phyloP scores from a whole-genome alignment of 2,113 vertebrate species.

The Columba janthina region DNA sequence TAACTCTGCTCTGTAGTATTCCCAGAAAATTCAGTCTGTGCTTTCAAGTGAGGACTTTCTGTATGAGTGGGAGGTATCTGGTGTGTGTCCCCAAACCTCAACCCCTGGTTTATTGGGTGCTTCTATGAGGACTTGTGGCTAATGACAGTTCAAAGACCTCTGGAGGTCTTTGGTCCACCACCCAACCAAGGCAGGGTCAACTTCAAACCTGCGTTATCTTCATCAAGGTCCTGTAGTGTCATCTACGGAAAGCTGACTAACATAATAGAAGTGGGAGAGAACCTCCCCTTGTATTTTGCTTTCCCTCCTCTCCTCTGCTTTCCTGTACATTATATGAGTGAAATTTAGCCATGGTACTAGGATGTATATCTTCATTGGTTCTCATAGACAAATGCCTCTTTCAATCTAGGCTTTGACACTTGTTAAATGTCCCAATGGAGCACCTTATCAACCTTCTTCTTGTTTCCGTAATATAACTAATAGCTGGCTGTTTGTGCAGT shows the following conservation, averaged over 20 bases:
- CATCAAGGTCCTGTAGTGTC: neutral
- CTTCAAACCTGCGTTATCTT: neutral
- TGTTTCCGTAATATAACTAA: neutral
- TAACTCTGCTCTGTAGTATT: neutral
- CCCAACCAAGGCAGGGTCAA: neutral
- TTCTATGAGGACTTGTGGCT: neutral
- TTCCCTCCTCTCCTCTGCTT: neutral
- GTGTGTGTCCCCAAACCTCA: neutral
- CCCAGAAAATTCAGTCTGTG: neutral
- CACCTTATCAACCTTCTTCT: neutral
- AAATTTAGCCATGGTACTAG: neutral
- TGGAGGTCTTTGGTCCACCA: neutral
- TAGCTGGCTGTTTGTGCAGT: neutral
- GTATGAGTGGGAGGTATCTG: too few species aligned
- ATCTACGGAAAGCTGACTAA: neutral
- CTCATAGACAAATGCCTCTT: neutral
- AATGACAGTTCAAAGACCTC: neutral
- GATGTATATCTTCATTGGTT: neutral
- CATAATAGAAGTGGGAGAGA: too few species aligned
- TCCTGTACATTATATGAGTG: neutral
- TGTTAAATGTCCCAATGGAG: neutral
- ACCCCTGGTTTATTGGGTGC: neutral
- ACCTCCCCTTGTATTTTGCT: too few species aligned
- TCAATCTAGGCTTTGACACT: neutral
- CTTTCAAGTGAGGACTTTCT: neutral